Evolutionary conservation across 2,797 vertebrate species (phyloP).

Genomic region (Onychomys leucogaster): DNA sequence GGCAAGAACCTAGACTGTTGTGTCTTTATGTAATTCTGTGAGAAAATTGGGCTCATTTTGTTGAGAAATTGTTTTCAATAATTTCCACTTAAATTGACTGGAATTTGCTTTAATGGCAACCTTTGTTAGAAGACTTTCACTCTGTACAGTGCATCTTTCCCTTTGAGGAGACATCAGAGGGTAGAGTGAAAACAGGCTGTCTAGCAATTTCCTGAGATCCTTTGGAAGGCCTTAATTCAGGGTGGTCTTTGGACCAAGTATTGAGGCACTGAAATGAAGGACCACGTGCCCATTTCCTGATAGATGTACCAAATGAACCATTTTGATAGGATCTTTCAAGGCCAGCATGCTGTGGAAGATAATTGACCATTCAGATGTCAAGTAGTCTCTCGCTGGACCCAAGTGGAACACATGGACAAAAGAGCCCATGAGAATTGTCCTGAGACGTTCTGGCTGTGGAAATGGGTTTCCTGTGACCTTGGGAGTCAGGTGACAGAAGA

Average conservation of each 20-base stretch:
- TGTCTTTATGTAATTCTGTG: conserved; percentile 53
- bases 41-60: conserved; percentile 63
- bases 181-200: conserved; percentile 33
- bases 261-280: conserved; percentile 49
- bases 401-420: conserved; percentile 36
- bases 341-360: conserved; percentile 49
- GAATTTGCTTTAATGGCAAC: conserved; percentile 62
- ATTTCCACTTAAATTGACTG: conserved; percentile 64
- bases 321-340: conserved; percentile 42
- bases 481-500: not conserved
- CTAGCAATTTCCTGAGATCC: conserved; percentile 56
- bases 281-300: conserved; percentile 15
- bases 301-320: not conserved
- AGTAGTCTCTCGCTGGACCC: conserved; percentile 30
- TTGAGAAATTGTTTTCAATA: conserved; percentile 67
- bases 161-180: conserved; percentile 55
- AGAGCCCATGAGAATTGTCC: conserved; percentile 12
- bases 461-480: not conserved
- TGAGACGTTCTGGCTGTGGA: not conserved
- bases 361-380: conserved; percentile 59
- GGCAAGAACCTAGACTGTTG: conserved; percentile 38
- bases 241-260: conserved; percentile 46
- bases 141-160: conserved; percentile 46
- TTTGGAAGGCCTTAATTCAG: conserved; percentile 40
- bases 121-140: conserved; percentile 51